A percentile compares a stretch with the other conserved stretches of the same genome.
phyloP scores from a whole-genome alignment of 2,888 invertebrate genomes.

The Leptinotarsa tumamoca region DNA sequence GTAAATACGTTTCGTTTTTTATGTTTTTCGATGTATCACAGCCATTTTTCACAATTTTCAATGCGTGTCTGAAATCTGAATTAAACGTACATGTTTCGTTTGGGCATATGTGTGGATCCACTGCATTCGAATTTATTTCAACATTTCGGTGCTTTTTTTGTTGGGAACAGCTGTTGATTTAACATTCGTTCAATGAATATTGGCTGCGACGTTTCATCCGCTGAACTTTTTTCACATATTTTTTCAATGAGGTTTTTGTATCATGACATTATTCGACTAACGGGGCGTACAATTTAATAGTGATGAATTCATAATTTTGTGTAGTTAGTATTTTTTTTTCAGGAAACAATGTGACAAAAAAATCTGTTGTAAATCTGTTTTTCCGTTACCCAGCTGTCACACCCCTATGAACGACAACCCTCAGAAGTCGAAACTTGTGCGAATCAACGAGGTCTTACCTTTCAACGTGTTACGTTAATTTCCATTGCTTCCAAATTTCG shows the following conservation, averaged over 20 bases:
- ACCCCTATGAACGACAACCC: no score
- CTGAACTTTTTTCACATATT: neutral
- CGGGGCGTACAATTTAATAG: no score
- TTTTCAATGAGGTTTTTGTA: neutral
- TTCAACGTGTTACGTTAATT: no score
- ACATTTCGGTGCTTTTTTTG: neutral
- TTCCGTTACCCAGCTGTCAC: no score
- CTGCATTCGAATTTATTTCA: neutral
- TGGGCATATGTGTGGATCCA: neutral
- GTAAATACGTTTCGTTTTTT: neutral
- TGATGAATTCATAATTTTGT: no score
- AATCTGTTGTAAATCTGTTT: no score
- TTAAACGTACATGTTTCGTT: constrained; percentile 5
- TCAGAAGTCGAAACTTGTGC: no score
- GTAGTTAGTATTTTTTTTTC: no score
- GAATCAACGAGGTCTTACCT: no score
- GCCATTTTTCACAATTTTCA: constrained; percentile 10
- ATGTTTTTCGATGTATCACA: neutral
- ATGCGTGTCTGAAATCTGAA: constrained; percentile 11
- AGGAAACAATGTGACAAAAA: no score
- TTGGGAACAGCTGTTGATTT: neutral
- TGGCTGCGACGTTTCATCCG: neutral
- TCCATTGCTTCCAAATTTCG: no score
- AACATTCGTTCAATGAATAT: constrained; percentile 1
- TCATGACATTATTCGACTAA: no score